A percentile compares a stretch with the other conserved stretches of the same genome.
Conservation (phyloP, 1,140 invertebrate species). For the Sitophilus oryzae region DNA sequence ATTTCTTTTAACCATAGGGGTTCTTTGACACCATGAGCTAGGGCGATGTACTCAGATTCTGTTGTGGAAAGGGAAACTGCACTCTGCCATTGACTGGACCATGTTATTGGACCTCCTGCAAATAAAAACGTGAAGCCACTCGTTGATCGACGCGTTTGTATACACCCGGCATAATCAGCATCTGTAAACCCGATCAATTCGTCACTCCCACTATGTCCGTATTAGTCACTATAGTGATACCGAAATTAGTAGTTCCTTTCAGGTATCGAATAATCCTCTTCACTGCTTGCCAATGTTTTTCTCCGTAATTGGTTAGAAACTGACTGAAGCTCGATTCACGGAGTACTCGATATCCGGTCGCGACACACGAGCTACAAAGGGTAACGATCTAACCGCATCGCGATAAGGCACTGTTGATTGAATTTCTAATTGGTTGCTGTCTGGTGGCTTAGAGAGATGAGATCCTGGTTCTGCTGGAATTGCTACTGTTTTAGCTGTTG, state of each 20-base stretch:
- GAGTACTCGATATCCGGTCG: slow-evolving; percentile 45
- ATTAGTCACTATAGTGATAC: too few species aligned
- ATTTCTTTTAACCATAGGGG: slow-evolving; percentile 32
- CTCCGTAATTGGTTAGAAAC: slow-evolving; percentile 28
- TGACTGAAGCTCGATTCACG: slow-evolving; percentile 36
- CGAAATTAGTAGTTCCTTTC: slow-evolving; percentile 41
- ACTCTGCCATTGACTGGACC: slow-evolving; percentile 41
- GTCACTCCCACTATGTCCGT: slow-evolving; percentile 12
- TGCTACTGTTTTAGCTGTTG: neutral
- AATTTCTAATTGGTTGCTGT: neutral
- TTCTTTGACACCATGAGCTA: slow-evolving; percentile 36
- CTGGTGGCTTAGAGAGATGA: neutral
- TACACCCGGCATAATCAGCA: slow-evolving; percentile 41
- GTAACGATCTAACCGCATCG: slow-evolving; percentile 40
- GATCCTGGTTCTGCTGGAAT: slow-evolving; percentile 4
- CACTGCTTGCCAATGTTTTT: slow-evolving; percentile 37
- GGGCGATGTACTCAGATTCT: slow-evolving; percentile 44
- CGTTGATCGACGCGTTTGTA: slow-evolving; percentile 36
- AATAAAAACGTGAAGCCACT: slow-evolving; percentile 40
- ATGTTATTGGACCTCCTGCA: slow-evolving; percentile 36
- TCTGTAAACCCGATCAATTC: slow-evolving; percentile 33
- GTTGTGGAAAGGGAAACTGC: slow-evolving; percentile 39
- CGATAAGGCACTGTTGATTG: slow-evolving; percentile 33
- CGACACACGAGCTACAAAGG: slow-evolving; percentile 40
- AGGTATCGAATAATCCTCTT: slow-evolving; percentile 44